These are phyloP conservation scores for Myotis myotis DNA, from an alignment of 2,797 vertebrate genomes.

Conservation along the genomic window DNA sequence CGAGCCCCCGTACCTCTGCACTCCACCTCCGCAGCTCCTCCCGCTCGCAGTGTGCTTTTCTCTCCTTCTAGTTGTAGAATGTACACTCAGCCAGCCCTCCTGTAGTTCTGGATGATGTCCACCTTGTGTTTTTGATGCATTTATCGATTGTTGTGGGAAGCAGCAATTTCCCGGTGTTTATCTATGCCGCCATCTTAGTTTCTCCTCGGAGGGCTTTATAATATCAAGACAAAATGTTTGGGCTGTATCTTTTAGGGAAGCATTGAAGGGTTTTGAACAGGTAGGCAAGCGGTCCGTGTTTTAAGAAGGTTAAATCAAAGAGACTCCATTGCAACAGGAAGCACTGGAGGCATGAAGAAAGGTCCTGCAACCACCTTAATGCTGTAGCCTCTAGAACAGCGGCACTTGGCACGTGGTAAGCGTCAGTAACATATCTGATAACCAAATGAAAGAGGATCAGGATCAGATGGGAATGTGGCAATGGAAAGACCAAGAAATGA, in stretches of 20 bases:
- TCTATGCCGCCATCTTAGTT: no score
- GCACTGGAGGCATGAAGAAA: background rate
- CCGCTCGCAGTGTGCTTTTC: no score
- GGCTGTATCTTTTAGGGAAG: background rate
- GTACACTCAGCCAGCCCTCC: no score
- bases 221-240: background rate
- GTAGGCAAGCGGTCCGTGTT: background rate
- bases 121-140: no score
- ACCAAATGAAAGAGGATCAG: background rate
- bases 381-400: background rate
- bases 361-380: background rate
- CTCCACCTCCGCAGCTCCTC: no score
- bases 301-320: background rate
- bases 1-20: no score
- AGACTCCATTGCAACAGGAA: background rate
- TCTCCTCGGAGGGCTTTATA: background rate
- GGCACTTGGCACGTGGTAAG: background rate
- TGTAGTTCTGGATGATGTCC: no score
- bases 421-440: background rate
- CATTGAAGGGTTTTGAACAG: background rate
- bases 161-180: no score
- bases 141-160: no score
- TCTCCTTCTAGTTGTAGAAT: no score
- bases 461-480: background rate
- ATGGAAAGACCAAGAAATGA: background rate